Conservation (phyloP, 2,113 vertebrate species). For the Phoenicopterus ruber region DNA sequence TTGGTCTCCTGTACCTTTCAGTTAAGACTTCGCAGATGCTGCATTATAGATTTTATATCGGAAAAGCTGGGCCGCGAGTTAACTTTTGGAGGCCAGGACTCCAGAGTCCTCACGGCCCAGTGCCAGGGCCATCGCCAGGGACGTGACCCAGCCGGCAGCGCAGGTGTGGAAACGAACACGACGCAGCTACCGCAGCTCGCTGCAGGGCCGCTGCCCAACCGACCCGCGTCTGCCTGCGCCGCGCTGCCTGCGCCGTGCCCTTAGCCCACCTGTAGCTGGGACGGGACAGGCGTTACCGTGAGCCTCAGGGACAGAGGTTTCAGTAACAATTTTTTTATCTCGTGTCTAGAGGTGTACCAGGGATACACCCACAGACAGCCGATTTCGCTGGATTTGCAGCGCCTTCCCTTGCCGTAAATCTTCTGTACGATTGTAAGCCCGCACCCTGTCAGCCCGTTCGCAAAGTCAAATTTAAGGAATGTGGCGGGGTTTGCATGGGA, state of each 20-base stretch:
- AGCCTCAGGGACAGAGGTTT: background rate
- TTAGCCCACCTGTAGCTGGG: background rate
- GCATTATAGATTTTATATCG: rapidly evolving
- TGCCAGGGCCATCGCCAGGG: background rate
- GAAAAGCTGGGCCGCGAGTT: background rate
- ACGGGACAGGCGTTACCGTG: rapidly evolving
- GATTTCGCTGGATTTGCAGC: rapidly evolving
- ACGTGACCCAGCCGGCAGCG: rapidly evolving
- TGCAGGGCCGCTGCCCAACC: rapidly evolving
- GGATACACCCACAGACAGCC: rapidly evolving
- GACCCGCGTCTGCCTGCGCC: no score
- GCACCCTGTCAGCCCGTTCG: rapidly evolving
- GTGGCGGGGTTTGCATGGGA: rapidly evolving
- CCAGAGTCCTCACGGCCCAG: rapidly evolving
- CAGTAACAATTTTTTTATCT: rapidly evolving
- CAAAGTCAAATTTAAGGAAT: background rate
- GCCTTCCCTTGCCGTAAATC: rapidly evolving
- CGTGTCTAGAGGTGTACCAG: background rate
- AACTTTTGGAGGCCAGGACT: background rate
- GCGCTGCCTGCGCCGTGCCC: background rate
- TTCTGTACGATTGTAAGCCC: background rate
- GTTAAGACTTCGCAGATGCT: background rate
- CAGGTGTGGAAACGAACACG: rapidly evolving
- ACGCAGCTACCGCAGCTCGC: rapidly evolving
- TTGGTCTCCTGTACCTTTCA: background rate